Conservation (phyloP, 2,888 invertebrate genomes). For the Acheta domesticus region DNA sequence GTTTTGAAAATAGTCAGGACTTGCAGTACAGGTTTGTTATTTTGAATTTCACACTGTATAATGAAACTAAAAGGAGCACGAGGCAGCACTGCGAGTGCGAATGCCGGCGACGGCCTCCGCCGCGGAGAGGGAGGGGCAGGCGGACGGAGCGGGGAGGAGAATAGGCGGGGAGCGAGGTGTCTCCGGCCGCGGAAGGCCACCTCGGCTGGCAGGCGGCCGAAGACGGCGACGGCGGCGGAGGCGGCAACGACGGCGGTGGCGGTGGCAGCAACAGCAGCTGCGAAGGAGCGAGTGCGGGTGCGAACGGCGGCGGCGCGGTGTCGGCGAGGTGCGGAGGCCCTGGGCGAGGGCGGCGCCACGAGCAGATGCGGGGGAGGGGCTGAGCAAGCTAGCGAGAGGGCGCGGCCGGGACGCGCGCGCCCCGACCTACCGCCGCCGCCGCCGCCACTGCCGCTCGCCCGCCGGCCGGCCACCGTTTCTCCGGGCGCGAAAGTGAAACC, state of each 20-base stretch:
- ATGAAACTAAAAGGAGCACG: constrained; percentile 11
- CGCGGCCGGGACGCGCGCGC: neutral
- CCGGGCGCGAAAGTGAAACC: neutral
- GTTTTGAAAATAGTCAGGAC: constrained; percentile 25
- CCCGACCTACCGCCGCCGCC: neutral
- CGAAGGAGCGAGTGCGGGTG: neutral
- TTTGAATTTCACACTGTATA: constrained; percentile 30
- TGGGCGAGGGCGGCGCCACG: neutral
- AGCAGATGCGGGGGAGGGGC: no score
- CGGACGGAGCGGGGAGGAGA: neutral
- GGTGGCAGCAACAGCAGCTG: neutral
- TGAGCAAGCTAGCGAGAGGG: no score
- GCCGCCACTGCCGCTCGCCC: neutral
- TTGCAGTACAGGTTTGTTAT: constrained; percentile 25
- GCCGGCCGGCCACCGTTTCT: neutral
- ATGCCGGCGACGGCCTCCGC: neutral
- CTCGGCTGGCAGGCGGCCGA: neutral
- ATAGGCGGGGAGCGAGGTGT: neutral
- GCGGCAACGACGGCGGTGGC: neutral
- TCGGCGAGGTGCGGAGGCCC: no score
- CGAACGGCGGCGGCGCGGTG: neutral
- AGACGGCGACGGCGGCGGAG: neutral
- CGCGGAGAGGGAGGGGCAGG: neutral
- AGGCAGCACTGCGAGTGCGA: neutral
- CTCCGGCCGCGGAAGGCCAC: neutral